These are phyloP conservation scores for Disparrhopalites patrizii DNA, from an alignment of 2,888 invertebrate species.

Conservation along the genomic window DNA sequence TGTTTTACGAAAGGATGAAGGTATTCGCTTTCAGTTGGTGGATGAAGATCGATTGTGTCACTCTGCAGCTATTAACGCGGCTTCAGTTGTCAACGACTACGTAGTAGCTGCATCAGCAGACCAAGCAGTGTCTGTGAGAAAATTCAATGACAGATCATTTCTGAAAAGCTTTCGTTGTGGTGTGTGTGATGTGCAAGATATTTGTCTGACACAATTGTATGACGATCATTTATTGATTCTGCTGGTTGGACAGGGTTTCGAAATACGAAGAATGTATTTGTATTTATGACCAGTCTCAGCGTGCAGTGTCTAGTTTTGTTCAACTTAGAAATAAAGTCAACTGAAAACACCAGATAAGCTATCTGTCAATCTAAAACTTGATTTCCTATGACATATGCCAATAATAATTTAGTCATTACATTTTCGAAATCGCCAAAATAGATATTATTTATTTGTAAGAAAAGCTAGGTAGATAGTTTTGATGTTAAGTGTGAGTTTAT, in stretches of 20 bases:
- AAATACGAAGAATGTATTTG: too few species aligned
- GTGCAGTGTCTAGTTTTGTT: too few species aligned
- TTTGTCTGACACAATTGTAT: neutral
- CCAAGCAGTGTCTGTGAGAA: slow-evolving; percentile 8
- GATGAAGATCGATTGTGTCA: slow-evolving; percentile 12
- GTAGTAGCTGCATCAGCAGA: slow-evolving; percentile 19
- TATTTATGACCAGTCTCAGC: too few species aligned
- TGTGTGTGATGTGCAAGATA: slow-evolving; percentile 13
- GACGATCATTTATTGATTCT: neutral
- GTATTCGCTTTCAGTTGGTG: neutral
- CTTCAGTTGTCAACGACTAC: neutral
- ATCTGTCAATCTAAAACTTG: too few species aligned
- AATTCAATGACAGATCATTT: neutral
- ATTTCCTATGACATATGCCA: too few species aligned
- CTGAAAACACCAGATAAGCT: too few species aligned
- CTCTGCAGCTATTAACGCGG: slow-evolving; percentile 20
- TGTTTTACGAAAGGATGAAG: neutral
- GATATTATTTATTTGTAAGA: too few species aligned
- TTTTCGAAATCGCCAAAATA: too few species aligned
- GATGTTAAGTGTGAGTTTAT: too few species aligned
- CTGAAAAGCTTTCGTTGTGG: slow-evolving; percentile 4
- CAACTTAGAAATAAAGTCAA: too few species aligned
- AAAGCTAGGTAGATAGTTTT: too few species aligned
- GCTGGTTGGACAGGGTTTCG: slow-evolving; percentile 15
- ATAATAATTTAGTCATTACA: too few species aligned